Conservation (phyloP, 2,113 vertebrate genomes). For the Phycodurus eques region DNA sequence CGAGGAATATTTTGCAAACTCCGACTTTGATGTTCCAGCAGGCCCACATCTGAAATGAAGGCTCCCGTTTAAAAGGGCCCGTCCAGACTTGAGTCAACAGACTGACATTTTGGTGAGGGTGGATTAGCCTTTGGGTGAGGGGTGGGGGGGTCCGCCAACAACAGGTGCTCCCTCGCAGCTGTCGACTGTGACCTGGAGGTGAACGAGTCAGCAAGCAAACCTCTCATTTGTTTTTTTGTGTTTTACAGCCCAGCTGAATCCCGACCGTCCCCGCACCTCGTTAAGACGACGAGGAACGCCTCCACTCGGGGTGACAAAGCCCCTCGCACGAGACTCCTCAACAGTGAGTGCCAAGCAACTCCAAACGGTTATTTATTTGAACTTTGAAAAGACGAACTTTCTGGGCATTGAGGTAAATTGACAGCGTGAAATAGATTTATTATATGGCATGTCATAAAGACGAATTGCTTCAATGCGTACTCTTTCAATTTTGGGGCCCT, state of each 20-base stretch:
- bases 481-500: no score
- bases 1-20: background rate
- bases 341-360: background rate
- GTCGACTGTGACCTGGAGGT: constrained; percentile 19
- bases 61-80: background rate
- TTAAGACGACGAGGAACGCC: constrained; percentile 12
- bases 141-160: constrained; percentile 20
- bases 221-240: background rate
- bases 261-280: constrained; percentile 7
- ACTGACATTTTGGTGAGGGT: background rate
- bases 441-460: no score
- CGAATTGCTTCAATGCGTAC: no score
- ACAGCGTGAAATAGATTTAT: no score
- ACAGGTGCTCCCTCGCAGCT: constrained; percentile 63
- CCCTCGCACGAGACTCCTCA: constrained; percentile 7
- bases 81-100: constrained; percentile 33
- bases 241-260: constrained; percentile 2
- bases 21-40: background rate
- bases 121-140: constrained; percentile 10
- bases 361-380: background rate
- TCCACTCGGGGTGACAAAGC: background rate
- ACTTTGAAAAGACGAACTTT: no score
- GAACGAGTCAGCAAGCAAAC: constrained; percentile 8
- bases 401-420: no score
- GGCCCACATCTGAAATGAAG: background rate